A percentile compares a stretch with the other conserved stretches of the same genome.
Evolutionary conservation across 2,888 invertebrate species (phyloP).

Genomic region (Himalopsyche anomala): DNA sequence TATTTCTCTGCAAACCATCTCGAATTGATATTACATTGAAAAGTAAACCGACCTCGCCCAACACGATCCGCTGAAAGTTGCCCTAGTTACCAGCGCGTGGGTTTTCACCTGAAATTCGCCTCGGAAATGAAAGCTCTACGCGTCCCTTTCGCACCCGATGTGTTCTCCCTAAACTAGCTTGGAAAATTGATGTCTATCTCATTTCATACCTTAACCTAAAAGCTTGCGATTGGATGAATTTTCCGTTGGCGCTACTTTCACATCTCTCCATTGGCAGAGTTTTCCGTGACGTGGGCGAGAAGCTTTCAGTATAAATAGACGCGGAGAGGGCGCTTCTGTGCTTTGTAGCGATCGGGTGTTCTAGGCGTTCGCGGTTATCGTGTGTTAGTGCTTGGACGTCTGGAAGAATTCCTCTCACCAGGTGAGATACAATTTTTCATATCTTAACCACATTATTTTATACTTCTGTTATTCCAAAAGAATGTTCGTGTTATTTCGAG

Average conservation of each 20-base stretch:
- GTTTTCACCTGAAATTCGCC: conserved; percentile 49
- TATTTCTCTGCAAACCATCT: neutral
- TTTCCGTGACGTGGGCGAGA: conserved; percentile 59
- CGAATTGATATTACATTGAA: conserved; percentile 41
- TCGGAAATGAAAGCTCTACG: neutral
- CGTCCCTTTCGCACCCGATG: conserved; percentile 39
- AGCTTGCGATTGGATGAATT: conserved; percentile 55
- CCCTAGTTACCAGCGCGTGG: conserved; percentile 58
- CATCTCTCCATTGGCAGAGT: conserved; percentile 53
- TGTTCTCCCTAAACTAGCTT: neutral
- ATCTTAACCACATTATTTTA: neutral
- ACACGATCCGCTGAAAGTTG: conserved; percentile 58
- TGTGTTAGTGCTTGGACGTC: conserved; percentile 30
- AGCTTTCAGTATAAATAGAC: conserved; percentile 59
- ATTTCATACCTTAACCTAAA: conserved; percentile 24
- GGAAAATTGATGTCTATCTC: conserved; percentile 43
- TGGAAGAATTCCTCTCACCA: conserved; percentile 15
- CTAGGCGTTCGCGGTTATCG: conserved; percentile 7
- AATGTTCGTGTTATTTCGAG: neutral
- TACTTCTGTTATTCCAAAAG: neutral
- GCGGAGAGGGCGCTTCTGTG: conserved; percentile 56
- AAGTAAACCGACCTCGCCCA: conserved; percentile 62
- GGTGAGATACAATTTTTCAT: neutral
- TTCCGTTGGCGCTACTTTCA: conserved; percentile 58
- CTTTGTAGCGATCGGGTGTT: conserved; percentile 53